Evolutionary conservation across 1,140 invertebrate genomes (phyloP).

Genomic region (Goniozus legneri): DNA sequence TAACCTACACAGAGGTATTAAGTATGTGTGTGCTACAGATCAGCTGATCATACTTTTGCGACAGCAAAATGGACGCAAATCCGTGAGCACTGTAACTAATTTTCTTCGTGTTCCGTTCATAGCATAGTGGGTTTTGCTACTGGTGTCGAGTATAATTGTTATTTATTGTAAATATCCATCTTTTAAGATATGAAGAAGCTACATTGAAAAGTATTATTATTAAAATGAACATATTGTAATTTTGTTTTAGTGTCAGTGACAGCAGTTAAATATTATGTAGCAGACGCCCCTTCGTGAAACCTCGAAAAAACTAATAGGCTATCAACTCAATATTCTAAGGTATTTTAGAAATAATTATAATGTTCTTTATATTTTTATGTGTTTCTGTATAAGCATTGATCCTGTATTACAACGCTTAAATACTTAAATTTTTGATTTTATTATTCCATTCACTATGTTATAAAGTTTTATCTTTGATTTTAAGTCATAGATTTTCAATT

Average conservation of each 20-base stretch:
- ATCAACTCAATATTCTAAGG: no score
- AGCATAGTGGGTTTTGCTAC: conserved; percentile 18
- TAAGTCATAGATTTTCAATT: not conserved
- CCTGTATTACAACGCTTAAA: not conserved
- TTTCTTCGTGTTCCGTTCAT: conserved; percentile 26
- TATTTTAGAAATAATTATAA: no score
- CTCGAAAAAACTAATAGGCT: not conserved
- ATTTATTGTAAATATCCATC: conserved; percentile 19
- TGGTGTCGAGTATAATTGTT: conserved; percentile 19
- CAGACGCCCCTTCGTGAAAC: conserved; percentile 26
- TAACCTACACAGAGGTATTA: no score
- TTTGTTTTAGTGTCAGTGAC: conserved; percentile 25
- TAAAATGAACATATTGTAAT: not conserved
- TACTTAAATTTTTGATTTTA: not conserved
- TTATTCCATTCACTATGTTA: not conserved
- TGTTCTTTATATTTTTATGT: no score
- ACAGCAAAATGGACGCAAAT: conserved; percentile 32
- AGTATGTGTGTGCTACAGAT: no score
- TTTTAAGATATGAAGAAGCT: not conserved
- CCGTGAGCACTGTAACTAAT: conserved; percentile 23
- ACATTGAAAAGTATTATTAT: not conserved
- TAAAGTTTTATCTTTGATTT: not conserved
- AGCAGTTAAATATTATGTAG: conserved; percentile 30
- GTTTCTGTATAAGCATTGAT: no score
- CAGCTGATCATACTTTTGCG: conserved; percentile 31